Base-by-base conservation (phyloP, 92 coral and sea anemone species). In the Meandrina meandrites region DNA sequence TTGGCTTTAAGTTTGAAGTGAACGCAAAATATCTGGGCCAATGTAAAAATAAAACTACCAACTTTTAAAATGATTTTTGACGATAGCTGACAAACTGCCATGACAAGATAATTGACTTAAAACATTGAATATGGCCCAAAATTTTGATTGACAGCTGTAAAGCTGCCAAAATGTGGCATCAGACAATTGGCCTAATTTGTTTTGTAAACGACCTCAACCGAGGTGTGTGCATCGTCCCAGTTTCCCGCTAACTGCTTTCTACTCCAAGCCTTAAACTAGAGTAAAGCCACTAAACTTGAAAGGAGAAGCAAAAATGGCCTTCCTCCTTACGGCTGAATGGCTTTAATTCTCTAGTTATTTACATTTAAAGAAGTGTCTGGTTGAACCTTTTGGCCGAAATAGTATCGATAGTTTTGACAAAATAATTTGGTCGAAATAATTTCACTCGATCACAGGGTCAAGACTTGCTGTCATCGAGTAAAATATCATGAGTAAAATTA, bases 321-420 rank as follows among this genome's bases (percentile, higher is more conserved):
- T 71, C 22, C 76, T 71, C 76, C 75, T 34, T 13, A 5, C 76
- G 42, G 79, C 54, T 75, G 79, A 75, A 42, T 79, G 50, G 42
- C 47, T n/a, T 79, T 13, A 51, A n/a, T n/a, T n/a, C 14, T 57
- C 70, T 40, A 79, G 82, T 32, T 32, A 32, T 54, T 19, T 77
- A 32, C 37, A 36, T 79, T 79, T 14, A 22, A 51, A 18, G 5
- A 4, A 0, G 12, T 60, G 74, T 80, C 84, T 80, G 84, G 75
- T 34, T 80, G 84, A 80, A 80, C 84, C 84, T 62, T 80, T 16
- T 17, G 11, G 48, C 77, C 77, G n/a, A 73, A 73, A 73, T 73
- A n/a, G 28, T 18, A 36, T 73, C 27, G 19, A 73, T 73, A n/a
- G 28, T 18, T 73, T 73, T 66, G 19, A 72, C 24, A 1, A 5